Evolutionary conservation across 2,888 invertebrate species (phyloP).

Genomic region (Apamea epomidion): DNA sequence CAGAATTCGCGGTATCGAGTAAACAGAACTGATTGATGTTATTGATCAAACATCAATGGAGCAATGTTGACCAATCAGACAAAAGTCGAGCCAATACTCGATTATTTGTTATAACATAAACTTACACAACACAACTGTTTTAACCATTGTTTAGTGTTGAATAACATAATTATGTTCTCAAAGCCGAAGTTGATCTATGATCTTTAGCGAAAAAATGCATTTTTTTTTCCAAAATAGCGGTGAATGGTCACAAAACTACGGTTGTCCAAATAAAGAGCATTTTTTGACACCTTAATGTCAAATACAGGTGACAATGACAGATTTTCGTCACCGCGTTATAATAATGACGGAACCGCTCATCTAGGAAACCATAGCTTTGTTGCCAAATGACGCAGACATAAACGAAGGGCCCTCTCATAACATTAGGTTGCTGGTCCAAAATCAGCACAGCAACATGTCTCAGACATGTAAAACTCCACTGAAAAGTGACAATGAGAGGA

Average conservation of each 20-base stretch:
- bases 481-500: too few species aligned
- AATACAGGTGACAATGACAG: not conserved
- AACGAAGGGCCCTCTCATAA: too few species aligned
- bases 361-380: not conserved
- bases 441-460: not conserved
- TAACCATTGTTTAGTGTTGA: not conserved
- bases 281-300: not conserved
- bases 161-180: not conserved
- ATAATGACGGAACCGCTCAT: not conserved
- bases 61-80: conserved; percentile 33
- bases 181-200: not conserved
- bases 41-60: conserved; percentile 29
- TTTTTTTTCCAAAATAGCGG: not conserved
- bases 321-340: not conserved
- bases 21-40: conserved; percentile 27
- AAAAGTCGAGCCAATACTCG: not conserved
- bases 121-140: not conserved
- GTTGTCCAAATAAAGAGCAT: not conserved
- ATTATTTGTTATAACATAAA: conserved; percentile 13
- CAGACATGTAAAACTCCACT: not conserved
- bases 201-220: not conserved
- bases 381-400: not conserved
- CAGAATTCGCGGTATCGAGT: not conserved
- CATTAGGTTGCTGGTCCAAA: not conserved
- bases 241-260: not conserved